Percentiles rank a stretch among this genome's conserved stretches.
Evolutionary conservation across 2,113 vertebrate genomes (phyloP).

Genomic region (Malaclemys terrapin): DNA sequence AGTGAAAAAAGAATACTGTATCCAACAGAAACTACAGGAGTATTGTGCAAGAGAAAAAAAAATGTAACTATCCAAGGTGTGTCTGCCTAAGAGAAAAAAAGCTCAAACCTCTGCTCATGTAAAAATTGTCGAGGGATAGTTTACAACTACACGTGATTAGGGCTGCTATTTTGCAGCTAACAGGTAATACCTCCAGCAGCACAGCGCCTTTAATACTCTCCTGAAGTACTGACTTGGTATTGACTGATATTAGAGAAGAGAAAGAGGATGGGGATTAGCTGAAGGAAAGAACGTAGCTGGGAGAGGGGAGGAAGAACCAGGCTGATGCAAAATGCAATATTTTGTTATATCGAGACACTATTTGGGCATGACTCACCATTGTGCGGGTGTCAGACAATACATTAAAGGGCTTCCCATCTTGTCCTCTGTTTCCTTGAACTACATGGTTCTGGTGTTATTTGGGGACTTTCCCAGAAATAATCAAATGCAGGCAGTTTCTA

Average conservation of each 20-base stretch:
- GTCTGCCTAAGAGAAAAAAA: not conserved
- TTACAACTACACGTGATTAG: not conserved
- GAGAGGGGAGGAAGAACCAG: slow-evolving; percentile 14
- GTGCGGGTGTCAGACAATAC: not conserved
- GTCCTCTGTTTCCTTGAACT: not conserved
- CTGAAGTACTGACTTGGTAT: not conserved
- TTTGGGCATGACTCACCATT: slow-evolving; percentile 14
- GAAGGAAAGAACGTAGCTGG: not conserved
- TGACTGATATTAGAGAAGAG: not conserved
- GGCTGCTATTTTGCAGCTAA: not conserved
- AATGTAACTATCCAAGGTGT: not conserved
- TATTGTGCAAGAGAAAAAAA: not conserved
- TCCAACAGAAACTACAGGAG: not conserved
- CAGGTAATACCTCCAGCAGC: slow-evolving; percentile 22
- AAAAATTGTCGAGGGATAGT: not conserved
- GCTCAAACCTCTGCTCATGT: not conserved
- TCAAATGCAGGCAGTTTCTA: not conserved
- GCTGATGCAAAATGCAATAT: not conserved
- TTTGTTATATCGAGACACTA: not conserved
- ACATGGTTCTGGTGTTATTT: not conserved
- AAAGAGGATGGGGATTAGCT: not conserved
- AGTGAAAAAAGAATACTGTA: not conserved
- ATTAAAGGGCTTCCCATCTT: not conserved
- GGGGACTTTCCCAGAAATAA: not conserved
- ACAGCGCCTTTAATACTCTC: not conserved